Conservation (phyloP, 2,888 invertebrate species). For the Rhogogaster chlorosoma region DNA sequence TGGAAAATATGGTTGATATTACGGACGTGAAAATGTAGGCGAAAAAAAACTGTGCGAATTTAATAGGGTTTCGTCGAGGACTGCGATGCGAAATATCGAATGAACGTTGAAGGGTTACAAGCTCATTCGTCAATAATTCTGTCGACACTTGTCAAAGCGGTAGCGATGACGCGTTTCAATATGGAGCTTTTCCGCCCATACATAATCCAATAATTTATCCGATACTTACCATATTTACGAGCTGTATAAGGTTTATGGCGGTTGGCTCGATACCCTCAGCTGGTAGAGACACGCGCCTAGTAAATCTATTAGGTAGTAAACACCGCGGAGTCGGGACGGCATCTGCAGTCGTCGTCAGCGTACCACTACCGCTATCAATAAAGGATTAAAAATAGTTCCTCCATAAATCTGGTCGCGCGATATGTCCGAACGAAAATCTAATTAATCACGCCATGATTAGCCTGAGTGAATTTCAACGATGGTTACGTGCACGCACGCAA, state of each 20-base stretch:
- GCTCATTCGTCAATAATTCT: conserved; percentile 10
- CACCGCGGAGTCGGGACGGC: conserved; percentile 25
- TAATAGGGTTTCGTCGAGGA: not conserved
- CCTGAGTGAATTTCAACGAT: conserved; percentile 47
- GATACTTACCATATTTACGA: conserved; percentile 50
- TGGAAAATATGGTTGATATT: not conserved
- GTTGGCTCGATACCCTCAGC: conserved; percentile 30
- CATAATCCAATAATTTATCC: conserved; percentile 46
- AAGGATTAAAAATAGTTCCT: conserved; percentile 41
- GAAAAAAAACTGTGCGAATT: not conserved
- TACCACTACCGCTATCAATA: conserved; percentile 34
- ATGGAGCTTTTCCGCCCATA: not conserved
- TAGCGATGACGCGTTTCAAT: not conserved
- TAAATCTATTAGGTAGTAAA: conserved; percentile 48
- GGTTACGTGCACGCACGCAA: conserved; percentile 21
- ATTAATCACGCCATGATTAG: conserved; percentile 52
- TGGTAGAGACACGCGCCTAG: conserved; percentile 43
- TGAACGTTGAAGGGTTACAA: not conserved
- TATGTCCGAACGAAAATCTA: conserved; percentile 30
- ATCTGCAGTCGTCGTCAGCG: conserved; percentile 43
- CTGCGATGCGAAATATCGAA: not conserved
- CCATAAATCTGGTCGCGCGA: conserved; percentile 42
- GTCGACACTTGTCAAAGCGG: conserved; percentile 1
- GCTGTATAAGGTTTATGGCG: conserved; percentile 43
- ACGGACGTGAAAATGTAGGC: not conserved